Conservation (phyloP, 2,113 vertebrate species). For the Thalassarche chlororhynchos region DNA sequence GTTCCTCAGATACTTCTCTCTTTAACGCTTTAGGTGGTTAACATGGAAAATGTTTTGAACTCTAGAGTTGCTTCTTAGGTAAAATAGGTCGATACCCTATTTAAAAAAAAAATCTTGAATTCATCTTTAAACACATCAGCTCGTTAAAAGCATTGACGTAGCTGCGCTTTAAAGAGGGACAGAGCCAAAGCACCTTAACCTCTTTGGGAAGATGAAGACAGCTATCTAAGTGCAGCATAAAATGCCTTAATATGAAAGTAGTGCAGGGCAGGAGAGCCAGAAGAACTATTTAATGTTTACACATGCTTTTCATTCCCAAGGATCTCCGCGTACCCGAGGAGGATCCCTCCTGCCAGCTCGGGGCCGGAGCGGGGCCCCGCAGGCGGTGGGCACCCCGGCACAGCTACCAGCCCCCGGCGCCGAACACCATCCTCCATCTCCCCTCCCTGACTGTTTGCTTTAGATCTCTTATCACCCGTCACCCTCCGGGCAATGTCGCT, state of each 20-base stretch:
- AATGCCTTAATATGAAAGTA: background rate
- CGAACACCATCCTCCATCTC: background rate
- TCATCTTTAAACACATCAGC: background rate
- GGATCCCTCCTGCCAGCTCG: constrained; percentile 6
- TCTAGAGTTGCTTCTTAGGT: background rate
- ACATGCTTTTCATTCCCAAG: constrained; percentile 42
- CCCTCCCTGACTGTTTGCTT: background rate
- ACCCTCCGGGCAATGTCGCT: accelerated
- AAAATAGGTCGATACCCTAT: background rate
- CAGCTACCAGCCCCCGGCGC: accelerated
- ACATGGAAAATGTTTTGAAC: background rate
- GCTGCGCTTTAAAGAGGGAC: background rate
- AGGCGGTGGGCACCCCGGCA: background rate
- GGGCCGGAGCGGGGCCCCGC: background rate
- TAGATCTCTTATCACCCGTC: background rate
- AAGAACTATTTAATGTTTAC: constrained; percentile 34
- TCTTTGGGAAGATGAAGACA: background rate
- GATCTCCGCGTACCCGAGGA: background rate
- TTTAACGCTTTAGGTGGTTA: background rate
- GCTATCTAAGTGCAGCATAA: background rate
- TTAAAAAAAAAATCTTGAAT: background rate
- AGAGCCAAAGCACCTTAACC: background rate
- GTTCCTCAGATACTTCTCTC: background rate
- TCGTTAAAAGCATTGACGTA: background rate
- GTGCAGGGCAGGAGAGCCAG: background rate